A percentile compares a stretch with the other conserved stretches of the same genome.
Evolutionary conservation across 1,140 invertebrate species (phyloP).

Genomic region (Drosophila novamexicana): DNA sequence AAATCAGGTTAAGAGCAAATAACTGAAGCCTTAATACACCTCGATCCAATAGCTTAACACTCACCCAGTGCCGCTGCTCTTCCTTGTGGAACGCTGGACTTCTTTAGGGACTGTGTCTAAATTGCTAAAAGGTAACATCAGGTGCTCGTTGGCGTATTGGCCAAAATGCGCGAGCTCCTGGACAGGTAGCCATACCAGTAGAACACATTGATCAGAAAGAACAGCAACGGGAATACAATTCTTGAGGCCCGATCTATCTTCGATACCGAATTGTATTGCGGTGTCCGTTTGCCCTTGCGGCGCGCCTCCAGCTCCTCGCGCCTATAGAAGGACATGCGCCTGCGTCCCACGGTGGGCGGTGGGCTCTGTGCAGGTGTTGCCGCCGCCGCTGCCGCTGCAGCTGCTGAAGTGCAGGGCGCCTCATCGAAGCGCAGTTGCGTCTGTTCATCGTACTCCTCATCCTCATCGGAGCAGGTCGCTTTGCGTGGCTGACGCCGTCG

Average conservation of each 20-base stretch:
- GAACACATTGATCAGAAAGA: constrained; percentile 91
- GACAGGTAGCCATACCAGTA: constrained; percentile 92
- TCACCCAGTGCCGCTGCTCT: constrained; percentile 27
- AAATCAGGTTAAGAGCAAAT: constrained; percentile 75
- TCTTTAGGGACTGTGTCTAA: constrained; percentile 82
- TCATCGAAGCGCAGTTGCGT: constrained; percentile 66
- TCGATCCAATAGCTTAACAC: neutral
- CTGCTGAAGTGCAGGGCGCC: constrained; percentile 58
- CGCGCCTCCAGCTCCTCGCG: constrained; percentile 82
- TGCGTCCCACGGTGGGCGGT: constrained; percentile 54
- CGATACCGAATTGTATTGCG: constrained; percentile 91
- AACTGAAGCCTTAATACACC: constrained; percentile 57
- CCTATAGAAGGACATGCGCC: constrained; percentile 77
- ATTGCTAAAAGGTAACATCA: constrained; percentile 85
- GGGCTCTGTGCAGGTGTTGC: constrained; percentile 45
- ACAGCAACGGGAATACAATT: constrained; percentile 90
- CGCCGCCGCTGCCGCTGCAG: constrained; percentile 52
- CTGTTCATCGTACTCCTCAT: constrained; percentile 75
- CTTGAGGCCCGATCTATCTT: constrained; percentile 91
- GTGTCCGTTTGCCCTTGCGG: constrained; percentile 86
- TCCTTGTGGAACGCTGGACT: constrained; percentile 66
- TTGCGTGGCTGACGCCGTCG: constrained; percentile 21
- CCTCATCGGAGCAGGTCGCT: constrained; percentile 59
- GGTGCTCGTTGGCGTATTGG: constrained; percentile 74
- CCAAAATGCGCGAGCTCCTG: constrained; percentile 86